A percentile compares a stretch with the other conserved stretches of the same genome.
phyloP scores from a whole-genome alignment of 2,888 invertebrate genomes.

The Lasioglossum leucozonium region DNA sequence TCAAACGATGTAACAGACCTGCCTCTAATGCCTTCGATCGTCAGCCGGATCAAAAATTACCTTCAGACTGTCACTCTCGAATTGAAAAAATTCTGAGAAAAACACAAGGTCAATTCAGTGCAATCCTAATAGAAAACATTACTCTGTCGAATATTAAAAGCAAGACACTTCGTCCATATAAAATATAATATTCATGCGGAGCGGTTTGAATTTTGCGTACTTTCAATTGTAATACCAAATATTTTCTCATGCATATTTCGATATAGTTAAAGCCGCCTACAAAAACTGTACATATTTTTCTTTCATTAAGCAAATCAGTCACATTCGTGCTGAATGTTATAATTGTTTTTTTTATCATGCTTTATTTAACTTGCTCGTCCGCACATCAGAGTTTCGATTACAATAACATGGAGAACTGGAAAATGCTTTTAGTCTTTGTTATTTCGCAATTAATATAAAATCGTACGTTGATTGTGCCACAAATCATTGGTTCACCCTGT shows the following conservation, averaged over 20 bases:
- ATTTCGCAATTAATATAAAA: not conserved
- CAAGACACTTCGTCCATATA: not conserved
- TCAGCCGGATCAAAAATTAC: not conserved
- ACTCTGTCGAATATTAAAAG: not conserved
- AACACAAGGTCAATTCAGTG: too few species aligned
- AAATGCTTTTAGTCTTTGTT: not conserved
- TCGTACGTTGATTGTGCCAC: not conserved
- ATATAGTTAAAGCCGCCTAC: not conserved
- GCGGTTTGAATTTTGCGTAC: not conserved
- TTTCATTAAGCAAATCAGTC: not conserved
- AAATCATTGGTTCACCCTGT: not conserved
- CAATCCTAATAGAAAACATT: too few species aligned
- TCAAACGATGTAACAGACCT: constrained; percentile 3
- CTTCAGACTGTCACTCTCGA: not conserved
- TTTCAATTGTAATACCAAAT: not conserved
- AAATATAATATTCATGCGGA: not conserved
- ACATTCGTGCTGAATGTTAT: not conserved
- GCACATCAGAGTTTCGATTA: not conserved
- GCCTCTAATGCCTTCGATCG: not conserved
- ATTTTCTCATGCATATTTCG: not conserved
- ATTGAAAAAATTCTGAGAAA: not conserved
- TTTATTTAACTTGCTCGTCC: not conserved
- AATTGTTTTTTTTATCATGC: not conserved
- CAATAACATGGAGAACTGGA: not conserved
- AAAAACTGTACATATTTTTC: not conserved